Evolutionary conservation across 2,797 vertebrate genomes (phyloP), one percentile per base, ranked within the genome.

Genomic region (Betta splendens): DNA sequence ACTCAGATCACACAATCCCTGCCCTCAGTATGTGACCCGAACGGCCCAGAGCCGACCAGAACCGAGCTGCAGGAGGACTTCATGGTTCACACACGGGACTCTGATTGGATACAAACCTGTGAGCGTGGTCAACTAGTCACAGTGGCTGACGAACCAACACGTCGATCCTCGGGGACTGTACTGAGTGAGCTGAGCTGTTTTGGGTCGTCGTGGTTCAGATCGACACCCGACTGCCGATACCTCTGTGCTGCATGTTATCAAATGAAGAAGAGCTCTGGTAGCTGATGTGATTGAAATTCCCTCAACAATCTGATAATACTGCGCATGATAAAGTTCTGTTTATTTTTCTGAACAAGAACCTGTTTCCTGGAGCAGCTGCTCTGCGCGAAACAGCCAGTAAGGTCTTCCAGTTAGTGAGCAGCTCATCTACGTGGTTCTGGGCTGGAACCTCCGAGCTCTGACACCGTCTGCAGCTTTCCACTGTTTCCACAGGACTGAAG

Each of bases 1-100:
- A 62, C 57, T 57, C 50, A 58, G 31, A 57, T 1, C n/a, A n/a
- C n/a, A 73, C 47, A 52, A 59, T 42, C 69, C 60, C 68, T 59
- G 60, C 58, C 64, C 48, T 67, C 48, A 3, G 61, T 75, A 76
- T 73, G 79, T 69, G 76, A 72, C 72, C 60, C 42, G 3, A 77
- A 55, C 40, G 62, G 11, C 42, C 36, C 23, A 38, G 61, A 64
- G 35, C 39, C 43, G 2, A 57, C 40, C 57, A 59, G 60, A 56
- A 4, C 56, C 23, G 49, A 52, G 49, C 62, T 13, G 18, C 38
- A 5, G 57, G 28, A 28, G 21, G 47, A 35, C 5, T 32, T 48
- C 17, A 42, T 16, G 28, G 11, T 42, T 46, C 40, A 12, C 28
- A 9, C 39, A 33, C 23, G 7, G 23, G 23, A 3, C 23, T 11